phyloP scores from a whole-genome alignment of 37 sponge, comb jelly and placozoan species.

The Lycopodina hypogea region DNA sequence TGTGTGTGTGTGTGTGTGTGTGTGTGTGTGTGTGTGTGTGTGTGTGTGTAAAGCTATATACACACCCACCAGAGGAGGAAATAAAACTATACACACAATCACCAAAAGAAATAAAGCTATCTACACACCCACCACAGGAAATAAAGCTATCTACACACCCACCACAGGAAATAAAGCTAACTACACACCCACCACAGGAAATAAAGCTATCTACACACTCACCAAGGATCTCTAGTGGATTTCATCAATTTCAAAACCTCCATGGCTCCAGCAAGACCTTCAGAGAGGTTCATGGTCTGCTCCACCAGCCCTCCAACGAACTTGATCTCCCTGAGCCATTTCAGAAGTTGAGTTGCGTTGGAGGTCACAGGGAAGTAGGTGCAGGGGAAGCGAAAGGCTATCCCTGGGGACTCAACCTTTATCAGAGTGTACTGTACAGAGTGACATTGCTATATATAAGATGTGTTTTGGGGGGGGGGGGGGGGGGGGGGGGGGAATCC shows the following conservation, averaged over 20 bases:
- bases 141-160: too few species aligned
- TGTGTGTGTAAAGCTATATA: too few species aligned
- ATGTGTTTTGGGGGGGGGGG: not conserved
- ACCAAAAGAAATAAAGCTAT: too few species aligned
- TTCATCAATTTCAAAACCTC: conserved; percentile 33
- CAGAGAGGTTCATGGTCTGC: conserved; percentile 31
- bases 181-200: too few species aligned
- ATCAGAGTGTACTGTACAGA: conserved; percentile 43
- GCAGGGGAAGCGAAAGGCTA: conserved; percentile 27
- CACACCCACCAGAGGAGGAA: too few species aligned
- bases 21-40: too few species aligned
- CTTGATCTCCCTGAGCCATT: conserved; percentile 33
- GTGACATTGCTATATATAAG: conserved; percentile 8
- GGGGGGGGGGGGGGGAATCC: not conserved
- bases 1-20: too few species aligned
- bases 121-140: too few species aligned
- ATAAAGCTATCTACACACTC: too few species aligned
- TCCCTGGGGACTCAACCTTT: conserved; percentile 19
- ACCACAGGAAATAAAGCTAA: too few species aligned
- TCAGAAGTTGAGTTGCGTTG: not conserved
- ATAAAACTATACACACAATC: too few species aligned
- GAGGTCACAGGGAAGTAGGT: conserved; percentile 44
- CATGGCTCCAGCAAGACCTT: conserved; percentile 45
- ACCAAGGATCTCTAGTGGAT: conserved; percentile 38
- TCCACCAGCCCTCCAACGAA: conserved; percentile 55